These are phyloP conservation scores for Drosophila borborema DNA, from an alignment of 2,888 invertebrate genomes.

Conservation along the genomic window DNA sequence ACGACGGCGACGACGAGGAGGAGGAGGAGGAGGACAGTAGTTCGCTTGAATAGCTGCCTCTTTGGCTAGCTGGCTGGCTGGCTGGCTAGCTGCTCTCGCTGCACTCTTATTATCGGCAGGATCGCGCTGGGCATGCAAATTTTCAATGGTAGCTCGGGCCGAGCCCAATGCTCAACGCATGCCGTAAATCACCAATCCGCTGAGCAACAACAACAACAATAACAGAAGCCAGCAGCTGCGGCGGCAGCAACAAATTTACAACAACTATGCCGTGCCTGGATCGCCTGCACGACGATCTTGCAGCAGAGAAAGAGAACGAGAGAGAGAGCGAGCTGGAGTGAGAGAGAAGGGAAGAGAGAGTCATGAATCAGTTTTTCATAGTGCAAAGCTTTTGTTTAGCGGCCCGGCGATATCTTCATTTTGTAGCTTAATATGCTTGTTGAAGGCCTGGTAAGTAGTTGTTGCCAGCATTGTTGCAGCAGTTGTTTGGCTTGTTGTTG, in stretches of 20 bases:
- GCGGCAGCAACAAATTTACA: conserved; percentile 79
- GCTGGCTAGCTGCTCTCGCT: conserved; percentile 37
- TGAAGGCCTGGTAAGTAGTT: conserved; percentile 77
- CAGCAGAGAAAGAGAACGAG: conserved; percentile 1
- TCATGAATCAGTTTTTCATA: conserved; percentile 80
- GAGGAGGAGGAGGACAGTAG: conserved; percentile 44
- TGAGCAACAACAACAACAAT: conserved; percentile 38
- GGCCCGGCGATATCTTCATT: conserved; percentile 77
- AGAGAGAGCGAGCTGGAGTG: conserved; percentile 25
- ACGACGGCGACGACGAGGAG: conserved; percentile 23
- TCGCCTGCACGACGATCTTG: conserved; percentile 66
- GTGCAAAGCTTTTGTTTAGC: conserved; percentile 75
- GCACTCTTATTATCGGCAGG: conserved; percentile 79
- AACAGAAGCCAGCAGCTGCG: conserved; percentile 50
- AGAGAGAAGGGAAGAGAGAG: conserved; percentile 35
- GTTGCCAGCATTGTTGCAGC: conserved; percentile 54
- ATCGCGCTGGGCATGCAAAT: conserved; percentile 81
- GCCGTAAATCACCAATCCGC: conserved; percentile 80
- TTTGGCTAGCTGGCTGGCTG: conserved; percentile 12
- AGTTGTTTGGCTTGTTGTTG: conserved; percentile 35
- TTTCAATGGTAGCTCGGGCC: conserved; percentile 69
- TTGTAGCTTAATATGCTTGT: conserved; percentile 80
- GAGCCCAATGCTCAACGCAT: conserved; percentile 71
- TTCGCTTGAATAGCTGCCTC: conserved; percentile 38
- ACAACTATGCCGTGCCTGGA: conserved; percentile 77